Base-by-base conservation (phyloP, 2,888 invertebrate genomes). In the Perithous albicinctus region DNA sequence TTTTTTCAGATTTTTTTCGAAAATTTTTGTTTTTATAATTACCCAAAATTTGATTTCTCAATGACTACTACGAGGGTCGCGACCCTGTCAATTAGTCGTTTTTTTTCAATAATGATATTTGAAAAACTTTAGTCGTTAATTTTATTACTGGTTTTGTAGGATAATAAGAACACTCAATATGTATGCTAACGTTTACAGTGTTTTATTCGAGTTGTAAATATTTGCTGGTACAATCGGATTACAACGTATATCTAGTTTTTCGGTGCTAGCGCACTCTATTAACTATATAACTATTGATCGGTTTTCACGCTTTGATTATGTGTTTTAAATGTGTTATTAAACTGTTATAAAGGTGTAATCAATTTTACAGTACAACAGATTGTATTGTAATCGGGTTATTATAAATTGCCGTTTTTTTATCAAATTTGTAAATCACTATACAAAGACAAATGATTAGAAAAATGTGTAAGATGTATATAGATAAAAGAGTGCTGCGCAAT, bases 391-490 rank as follows among this genome's bases (percentile, higher is more conserved):
- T 26, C 29, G 29, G 15, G 6, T 54, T 12, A 56, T 29, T 29
- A n/a, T 56, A 56, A 29, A 56, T n/a, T 56, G n/a, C n/a, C 54
- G 29, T 56, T 56, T 48, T 48, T 56, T n/a, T 56, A 56, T 56
- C 26, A 56, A 56, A 29, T 56, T 56, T 29, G 54, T 56, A 56
- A 56, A 56, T 56, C 26, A 15, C 29, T 56, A 56, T 48, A 48
- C 46, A 48, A 26, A 56, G n/a, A 56, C 7, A 26, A n/a, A n/a
- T 6, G 29, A 56, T 18, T 56, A n/a, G 54, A 56, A 56, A 29
- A 56, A 51, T 56, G 54, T 56, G n/a, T 23, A 54, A 56, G n/a
- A 6, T 56, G 54, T 56, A 56, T 56, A 56, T 15, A 56, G 54
- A 29, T 29, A 29, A 56, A 56, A 56, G n/a, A n/a, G 54, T 29